A percentile compares a stretch with the other conserved stretches of the same genome.
These are phyloP conservation scores for Andrena haemorrhoa DNA, from an alignment of 2,888 invertebrate genomes.

Conservation along the genomic window DNA sequence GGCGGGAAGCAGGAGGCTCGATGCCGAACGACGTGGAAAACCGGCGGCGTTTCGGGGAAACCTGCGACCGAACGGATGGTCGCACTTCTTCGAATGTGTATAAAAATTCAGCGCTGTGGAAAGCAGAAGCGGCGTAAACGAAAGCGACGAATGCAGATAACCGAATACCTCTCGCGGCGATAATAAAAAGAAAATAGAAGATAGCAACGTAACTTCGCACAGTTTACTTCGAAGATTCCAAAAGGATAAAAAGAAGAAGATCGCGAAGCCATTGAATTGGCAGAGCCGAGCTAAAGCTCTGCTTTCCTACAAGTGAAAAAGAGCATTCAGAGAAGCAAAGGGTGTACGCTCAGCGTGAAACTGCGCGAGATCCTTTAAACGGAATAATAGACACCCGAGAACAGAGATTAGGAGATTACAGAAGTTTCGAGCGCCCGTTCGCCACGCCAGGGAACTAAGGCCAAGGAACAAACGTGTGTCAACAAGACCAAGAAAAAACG, in stretches of 20 bases:
- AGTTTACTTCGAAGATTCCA: background rate
- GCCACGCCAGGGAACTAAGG: constrained; percentile 33
- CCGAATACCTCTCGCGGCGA: background rate
- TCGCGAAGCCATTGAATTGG: background rate
- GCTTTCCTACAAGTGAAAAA: background rate
- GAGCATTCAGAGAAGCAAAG: background rate
- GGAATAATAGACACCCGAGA: too few species aligned
- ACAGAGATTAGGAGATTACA: too few species aligned
- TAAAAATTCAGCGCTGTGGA: background rate
- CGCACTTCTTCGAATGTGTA: background rate
- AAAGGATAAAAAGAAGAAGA: background rate
- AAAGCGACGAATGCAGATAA: background rate
- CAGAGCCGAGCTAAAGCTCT: background rate
- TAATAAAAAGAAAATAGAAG: background rate
- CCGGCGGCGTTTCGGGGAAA: background rate
- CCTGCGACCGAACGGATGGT: constrained; percentile 18
- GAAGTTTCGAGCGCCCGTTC: background rate
- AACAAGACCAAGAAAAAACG: constrained; percentile 50
- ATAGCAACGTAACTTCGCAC: background rate
- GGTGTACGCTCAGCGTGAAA: background rate
- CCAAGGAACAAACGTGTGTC: constrained; percentile 48
- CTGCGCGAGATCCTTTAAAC: background rate
- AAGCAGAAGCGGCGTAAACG: background rate
- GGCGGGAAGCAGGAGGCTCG: background rate
- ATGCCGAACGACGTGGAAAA: background rate